phyloP scores from a whole-genome alignment of 2,113 vertebrate species.

The Ovis canadensis region DNA sequence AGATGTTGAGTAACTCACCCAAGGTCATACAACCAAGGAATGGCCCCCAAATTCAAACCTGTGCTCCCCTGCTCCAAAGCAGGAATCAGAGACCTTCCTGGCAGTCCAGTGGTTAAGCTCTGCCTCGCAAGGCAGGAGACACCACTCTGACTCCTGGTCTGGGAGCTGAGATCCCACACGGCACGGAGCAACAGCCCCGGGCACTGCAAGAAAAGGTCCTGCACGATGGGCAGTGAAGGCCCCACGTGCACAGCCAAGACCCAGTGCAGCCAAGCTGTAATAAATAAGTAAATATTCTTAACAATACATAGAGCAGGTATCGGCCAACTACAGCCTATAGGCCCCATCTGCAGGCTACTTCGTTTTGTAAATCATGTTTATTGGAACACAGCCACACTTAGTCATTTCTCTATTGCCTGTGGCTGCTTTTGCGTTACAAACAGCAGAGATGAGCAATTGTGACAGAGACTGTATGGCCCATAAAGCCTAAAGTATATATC shows the following conservation, averaged over 20 bases:
- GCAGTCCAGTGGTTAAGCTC: neutral
- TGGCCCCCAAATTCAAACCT: neutral
- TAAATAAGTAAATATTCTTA: fast-evolving
- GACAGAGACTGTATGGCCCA: neutral
- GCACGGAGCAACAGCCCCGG: fast-evolving
- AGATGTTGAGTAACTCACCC: neutral
- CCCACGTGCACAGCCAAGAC: fast-evolving
- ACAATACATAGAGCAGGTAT: fast-evolving
- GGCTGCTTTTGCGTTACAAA: neutral
- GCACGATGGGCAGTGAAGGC: fast-evolving
- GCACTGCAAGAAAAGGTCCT: fast-evolving
- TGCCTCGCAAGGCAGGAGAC: neutral
- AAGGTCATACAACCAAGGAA: neutral
- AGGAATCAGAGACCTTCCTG: neutral
- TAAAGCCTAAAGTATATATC: no score
- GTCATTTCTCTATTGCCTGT: neutral
- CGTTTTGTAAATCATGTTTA: neutral
- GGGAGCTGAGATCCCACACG: neutral
- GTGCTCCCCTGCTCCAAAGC: neutral
- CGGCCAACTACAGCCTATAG: neutral
- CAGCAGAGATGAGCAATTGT: neutral
- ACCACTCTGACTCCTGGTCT: neutral
- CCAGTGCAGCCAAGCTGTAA: neutral
- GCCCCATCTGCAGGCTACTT: neutral
- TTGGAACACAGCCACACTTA: neutral